A percentile compares a stretch with the other conserved stretches of the same genome.
Evolutionary conservation across 2,888 invertebrate species (phyloP).

Genomic region (Morinoia aosen): DNA sequence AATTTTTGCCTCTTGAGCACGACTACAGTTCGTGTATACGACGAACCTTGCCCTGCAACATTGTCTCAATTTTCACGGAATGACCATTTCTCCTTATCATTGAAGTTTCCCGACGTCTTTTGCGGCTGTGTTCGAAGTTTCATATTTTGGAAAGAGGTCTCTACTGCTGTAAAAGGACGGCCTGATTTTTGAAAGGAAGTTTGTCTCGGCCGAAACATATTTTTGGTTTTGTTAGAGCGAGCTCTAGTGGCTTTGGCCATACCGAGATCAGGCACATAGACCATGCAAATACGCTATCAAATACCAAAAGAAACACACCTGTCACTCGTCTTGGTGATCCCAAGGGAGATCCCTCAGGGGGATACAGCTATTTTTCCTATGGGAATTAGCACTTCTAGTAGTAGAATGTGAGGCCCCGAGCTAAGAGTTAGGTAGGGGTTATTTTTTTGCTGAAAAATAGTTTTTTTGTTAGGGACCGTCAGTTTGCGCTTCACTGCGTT

Average conservation of each 20-base stretch:
- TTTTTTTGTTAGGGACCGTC: no score
- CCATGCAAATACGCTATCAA: neutral
- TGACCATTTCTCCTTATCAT: neutral
- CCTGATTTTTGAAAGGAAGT: neutral
- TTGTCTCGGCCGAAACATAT: neutral
- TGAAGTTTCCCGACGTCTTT: neutral
- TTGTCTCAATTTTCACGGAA: neutral
- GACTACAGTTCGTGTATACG: neutral
- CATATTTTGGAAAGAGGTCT: neutral
- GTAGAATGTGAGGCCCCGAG: no score
- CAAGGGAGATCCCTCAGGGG: neutral
- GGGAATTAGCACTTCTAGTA: neutral
- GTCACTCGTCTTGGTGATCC: neutral
- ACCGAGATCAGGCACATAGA: neutral
- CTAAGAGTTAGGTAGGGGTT: no score
- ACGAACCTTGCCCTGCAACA: neutral
- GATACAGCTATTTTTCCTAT: neutral
- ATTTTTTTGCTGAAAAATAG: no score
- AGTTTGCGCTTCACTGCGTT: no score
- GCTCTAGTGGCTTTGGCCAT: neutral
- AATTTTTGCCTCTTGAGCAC: neutral
- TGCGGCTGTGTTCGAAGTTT: neutral
- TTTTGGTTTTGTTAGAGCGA: neutral
- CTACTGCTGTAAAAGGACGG: neutral
- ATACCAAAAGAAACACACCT: neutral